Evolutionary conservation across 2,113 vertebrate species (phyloP).

Genomic region (Chaetodon auriga): DNA sequence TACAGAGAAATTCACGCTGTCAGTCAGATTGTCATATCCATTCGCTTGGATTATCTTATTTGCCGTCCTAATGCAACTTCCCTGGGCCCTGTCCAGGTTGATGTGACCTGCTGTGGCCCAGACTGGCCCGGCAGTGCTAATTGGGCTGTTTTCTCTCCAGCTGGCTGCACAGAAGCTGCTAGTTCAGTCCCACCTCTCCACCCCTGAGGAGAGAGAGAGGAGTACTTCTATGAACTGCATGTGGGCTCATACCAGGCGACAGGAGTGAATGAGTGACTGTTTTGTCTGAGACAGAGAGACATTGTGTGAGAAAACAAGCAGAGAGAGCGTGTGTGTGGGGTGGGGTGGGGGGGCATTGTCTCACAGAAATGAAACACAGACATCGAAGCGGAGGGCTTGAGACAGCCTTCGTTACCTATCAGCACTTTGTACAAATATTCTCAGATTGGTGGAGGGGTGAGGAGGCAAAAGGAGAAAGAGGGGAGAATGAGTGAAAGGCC

Average conservation of each 20-base stretch:
- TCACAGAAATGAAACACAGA: constrained; percentile 41
- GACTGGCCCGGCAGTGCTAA: constrained; percentile 54
- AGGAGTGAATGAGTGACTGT: constrained; percentile 63
- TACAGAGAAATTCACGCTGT: constrained; percentile 6
- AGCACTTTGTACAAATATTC: not conserved
- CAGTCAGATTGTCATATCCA: constrained; percentile 23
- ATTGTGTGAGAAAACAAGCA: constrained; percentile 56
- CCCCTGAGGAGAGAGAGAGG: constrained; percentile 41
- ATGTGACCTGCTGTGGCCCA: constrained; percentile 39
- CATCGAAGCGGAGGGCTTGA: constrained; percentile 13
- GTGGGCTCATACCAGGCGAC: constrained; percentile 32
- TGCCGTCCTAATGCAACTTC: constrained; percentile 18
- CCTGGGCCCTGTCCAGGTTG: constrained; percentile 16
- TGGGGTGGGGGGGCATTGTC: constrained; percentile 30
- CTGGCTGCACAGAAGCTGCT: constrained; percentile 57
- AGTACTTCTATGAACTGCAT: constrained; percentile 55
- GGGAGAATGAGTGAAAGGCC: constrained; percentile 33
- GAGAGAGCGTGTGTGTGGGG: not conserved
- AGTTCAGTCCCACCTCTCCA: constrained; percentile 52
- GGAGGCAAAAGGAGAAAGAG: constrained; percentile 18
- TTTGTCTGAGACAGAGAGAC: constrained; percentile 61
- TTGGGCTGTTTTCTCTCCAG: constrained; percentile 60
- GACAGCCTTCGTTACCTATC: constrained; percentile 10
- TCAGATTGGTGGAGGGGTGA: constrained; percentile 26
- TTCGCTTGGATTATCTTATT: constrained; percentile 19